A percentile compares a stretch with the other conserved stretches of the same genome.
Conservation (phyloP, 2,797 vertebrate genomes). For the Peromyscus eremicus region DNA sequence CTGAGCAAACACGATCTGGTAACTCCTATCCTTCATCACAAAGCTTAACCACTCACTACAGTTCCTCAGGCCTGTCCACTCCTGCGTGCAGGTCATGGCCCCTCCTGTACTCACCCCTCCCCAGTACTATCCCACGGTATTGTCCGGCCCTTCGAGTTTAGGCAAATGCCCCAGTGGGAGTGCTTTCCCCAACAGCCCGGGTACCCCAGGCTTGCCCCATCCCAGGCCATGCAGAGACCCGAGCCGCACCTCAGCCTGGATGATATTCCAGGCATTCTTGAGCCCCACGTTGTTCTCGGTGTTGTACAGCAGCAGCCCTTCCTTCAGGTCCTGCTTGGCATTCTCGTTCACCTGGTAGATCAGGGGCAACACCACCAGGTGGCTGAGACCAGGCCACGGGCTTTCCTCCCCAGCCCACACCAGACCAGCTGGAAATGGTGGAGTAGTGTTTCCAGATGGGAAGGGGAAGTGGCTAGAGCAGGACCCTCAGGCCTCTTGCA, state of each 20-base stretch:
- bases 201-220: accelerated
- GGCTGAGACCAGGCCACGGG: background rate
- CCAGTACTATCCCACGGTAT: accelerated
- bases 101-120: background rate
- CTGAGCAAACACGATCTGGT: background rate
- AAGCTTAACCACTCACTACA: background rate
- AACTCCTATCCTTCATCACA: background rate
- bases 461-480: background rate
- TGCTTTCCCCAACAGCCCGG: background rate
- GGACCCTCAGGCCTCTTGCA: background rate
- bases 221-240: accelerated
- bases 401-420: background rate
- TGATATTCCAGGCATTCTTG: constrained; percentile 99
- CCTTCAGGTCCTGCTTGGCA: constrained; percentile 96
- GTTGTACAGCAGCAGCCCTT: constrained; percentile 96
- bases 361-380: background rate
- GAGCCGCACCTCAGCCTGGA: constrained; percentile 95
- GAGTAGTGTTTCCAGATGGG: background rate
- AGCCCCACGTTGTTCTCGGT: constrained; percentile 97
- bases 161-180: background rate
- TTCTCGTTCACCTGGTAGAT: constrained; percentile 94
- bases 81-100: background rate
- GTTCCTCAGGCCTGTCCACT: background rate
- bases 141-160: background rate
- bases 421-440: background rate